Evolutionary conservation across 1,140 invertebrate genomes (phyloP).

Genomic region (Cotesia glomerata): DNA sequence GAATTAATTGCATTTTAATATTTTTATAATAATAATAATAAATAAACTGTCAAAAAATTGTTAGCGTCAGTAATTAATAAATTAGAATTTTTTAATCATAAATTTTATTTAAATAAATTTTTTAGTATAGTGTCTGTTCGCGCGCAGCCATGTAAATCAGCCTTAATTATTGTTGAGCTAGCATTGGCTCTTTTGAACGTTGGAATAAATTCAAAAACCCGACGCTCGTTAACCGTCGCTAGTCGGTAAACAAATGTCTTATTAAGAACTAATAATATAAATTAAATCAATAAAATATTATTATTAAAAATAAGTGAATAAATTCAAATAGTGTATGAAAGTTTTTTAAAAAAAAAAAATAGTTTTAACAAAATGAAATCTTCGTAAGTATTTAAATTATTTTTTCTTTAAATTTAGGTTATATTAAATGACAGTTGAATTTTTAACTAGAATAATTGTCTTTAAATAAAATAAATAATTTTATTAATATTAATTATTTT

Average conservation of each 20-base stretch:
- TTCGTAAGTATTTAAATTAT: conserved; percentile 36
- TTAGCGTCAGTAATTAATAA: too few species aligned
- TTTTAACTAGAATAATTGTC: not conserved
- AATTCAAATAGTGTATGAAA: not conserved
- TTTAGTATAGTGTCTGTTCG: too few species aligned
- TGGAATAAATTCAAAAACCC: not conserved
- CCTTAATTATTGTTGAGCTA: too few species aligned
- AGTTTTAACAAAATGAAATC: conserved; percentile 38
- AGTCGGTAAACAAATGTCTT: not conserved
- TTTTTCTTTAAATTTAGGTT: conserved; percentile 5
- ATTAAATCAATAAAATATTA: not conserved
- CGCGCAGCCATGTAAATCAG: too few species aligned
- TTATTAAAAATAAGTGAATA: not conserved
- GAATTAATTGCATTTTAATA: too few species aligned
- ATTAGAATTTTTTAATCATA: too few species aligned
- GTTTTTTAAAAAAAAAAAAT: not conserved
- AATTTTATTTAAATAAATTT: too few species aligned
- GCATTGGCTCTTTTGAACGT: too few species aligned
- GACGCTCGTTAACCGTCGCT: not conserved
- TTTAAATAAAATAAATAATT: too few species aligned
- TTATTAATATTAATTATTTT: conserved; percentile 27
- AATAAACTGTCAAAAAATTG: too few species aligned
- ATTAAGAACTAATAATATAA: not conserved
- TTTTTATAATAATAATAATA: too few species aligned
- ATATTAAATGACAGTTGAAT: not conserved